Base-by-base conservation (phyloP, 2,888 invertebrate species). In the Podotricha telesiphe region DNA sequence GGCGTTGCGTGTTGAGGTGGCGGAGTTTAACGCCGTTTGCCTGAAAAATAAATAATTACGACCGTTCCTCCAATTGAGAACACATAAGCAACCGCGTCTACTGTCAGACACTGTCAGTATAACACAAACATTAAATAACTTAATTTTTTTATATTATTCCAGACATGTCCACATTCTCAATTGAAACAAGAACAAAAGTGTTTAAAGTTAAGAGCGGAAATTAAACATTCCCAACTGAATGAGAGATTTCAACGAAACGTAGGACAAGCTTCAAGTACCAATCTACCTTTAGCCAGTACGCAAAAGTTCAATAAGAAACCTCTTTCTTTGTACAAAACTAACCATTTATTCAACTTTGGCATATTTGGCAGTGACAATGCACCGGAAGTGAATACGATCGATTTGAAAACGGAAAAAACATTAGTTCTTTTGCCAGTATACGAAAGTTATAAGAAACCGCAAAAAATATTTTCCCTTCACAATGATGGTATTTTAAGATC, bases 381-480 rank as follows among this genome's bases (percentile, higher is more conserved):
- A 0, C 91, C 91, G 0, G 74, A 77, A 19, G 87, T 90, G 0
- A 68, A 73, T 10, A 68, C 81, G 0, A 80, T 91, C 7, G 79
- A 85, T 67, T 71, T 90, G 0, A 82, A 83, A 65, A 79, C 70
- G 10, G 77, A 75, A 15, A 82, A 75, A 11, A 82, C 85, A 0
- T 66, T 86, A 15, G 77, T 88, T 0, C 28, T 89, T 1, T 53
- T 80, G 1, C 91, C 91, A 0, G 88, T 89, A 0, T 91, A 89
- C 70, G 77, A 86, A 73, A 77, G 82, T 50, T 72, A 74, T 5
- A 40, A 76, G 51, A 63, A 71, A 53, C 73, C 75, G 19, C 47
- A 71, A 0, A 69, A 74, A 3, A 67, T 75, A 0, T 69, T 75
- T 56, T 72, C 73, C n/a, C 22, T 74, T 13, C 69, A 65, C 73